Percentiles rank a stretch among this genome's conserved stretches.
phyloP scores from a whole-genome alignment of 1,140 invertebrate genomes.

The Armadillidium nasatum region DNA sequence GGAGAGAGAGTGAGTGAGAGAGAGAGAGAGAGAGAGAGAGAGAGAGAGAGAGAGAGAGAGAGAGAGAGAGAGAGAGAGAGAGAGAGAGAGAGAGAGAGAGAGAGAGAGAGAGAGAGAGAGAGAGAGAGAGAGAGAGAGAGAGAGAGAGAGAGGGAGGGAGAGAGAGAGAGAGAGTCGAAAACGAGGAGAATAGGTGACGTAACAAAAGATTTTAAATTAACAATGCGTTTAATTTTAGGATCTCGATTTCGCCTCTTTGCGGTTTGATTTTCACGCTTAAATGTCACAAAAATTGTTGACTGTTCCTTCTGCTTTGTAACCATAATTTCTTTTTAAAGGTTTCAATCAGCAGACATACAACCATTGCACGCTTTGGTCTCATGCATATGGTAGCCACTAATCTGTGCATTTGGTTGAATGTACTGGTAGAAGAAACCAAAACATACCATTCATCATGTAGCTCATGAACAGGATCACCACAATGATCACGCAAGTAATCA shows the following conservation, averaged over 20 bases:
- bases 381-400: slow-evolving; percentile 97
- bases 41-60: background rate
- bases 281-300: background rate
- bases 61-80: background rate
- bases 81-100: background rate
- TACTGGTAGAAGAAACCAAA: slow-evolving; percentile 53
- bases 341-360: slow-evolving; percentile 79
- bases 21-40: slow-evolving; percentile 7
- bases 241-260: too few relatives aligned
- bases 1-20: background rate
- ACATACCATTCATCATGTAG: slow-evolving; percentile 23
- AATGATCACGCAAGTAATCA: background rate
- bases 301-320: too few relatives aligned
- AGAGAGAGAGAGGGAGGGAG: background rate
- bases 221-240: background rate
- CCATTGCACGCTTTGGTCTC: slow-evolving; percentile 79
- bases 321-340: slow-evolving; percentile 62
- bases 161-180: background rate
- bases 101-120: slow-evolving; percentile 2
- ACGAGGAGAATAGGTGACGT: background rate
- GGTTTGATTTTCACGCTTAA: too few relatives aligned
- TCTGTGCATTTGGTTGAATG: slow-evolving; percentile 86
- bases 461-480: background rate
- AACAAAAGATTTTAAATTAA: background rate
- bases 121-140: slow-evolving; percentile 7